These are phyloP conservation scores for Chrysolina americana DNA, from an alignment of 2,888 invertebrate species.

Conservation along the genomic window DNA sequence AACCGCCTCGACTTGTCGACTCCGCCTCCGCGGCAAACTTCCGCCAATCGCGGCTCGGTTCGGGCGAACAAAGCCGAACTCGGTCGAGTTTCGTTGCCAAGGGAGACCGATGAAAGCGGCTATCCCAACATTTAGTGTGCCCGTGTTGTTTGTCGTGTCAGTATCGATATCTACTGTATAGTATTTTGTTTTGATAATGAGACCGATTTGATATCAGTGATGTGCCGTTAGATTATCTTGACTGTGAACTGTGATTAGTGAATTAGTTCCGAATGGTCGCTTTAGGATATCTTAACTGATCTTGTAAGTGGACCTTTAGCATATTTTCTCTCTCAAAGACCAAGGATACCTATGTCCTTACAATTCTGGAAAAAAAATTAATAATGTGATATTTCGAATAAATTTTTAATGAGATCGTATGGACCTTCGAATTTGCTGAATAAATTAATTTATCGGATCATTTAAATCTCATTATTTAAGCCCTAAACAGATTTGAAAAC, in stretches of 20 bases:
- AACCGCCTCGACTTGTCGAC: conserved; percentile 52
- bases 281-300: conserved; percentile 45
- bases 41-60: conserved; percentile 58
- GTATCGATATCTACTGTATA: conserved; percentile 57
- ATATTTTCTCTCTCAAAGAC: background rate
- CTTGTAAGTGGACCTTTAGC: conserved; percentile 35
- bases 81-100: conserved; percentile 67
- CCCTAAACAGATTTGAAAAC: too few relatives aligned
- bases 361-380: background rate
- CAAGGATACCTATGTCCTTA: background rate
- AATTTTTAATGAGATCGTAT: too few relatives aligned
- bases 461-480: too few relatives aligned
- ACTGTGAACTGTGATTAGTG: conserved; percentile 58
- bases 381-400: too few relatives aligned
- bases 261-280: conserved; percentile 47
- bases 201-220: conserved; percentile 49
- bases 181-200: conserved; percentile 55
- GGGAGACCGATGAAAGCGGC: conserved; percentile 68
- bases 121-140: conserved; percentile 68
- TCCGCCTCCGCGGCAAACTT: conserved; percentile 54
- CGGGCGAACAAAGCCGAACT: conserved; percentile 59
- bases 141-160: conserved; percentile 67
- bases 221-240: conserved; percentile 44
- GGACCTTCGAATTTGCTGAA: too few relatives aligned
- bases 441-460: too few relatives aligned